A percentile compares a stretch with the other conserved stretches of the same genome.
phyloP scores from a whole-genome alignment of 2,888 invertebrate species.

The Orchesella flavescens region DNA sequence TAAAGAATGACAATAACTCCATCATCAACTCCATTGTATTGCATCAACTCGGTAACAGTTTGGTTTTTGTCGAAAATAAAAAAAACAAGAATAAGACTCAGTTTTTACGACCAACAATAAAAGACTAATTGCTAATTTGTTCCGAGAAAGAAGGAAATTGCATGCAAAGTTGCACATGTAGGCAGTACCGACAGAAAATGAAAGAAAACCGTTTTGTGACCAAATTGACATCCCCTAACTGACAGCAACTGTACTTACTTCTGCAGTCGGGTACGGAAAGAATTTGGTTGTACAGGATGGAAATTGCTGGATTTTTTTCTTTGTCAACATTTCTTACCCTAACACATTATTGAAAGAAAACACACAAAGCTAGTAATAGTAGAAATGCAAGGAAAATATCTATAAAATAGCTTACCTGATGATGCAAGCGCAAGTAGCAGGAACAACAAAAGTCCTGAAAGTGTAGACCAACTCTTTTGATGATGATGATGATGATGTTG shows the following conservation, averaged over 20 bases:
- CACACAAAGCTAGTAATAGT: too few relatives aligned
- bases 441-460: slow-evolving; percentile 8
- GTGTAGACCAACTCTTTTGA: slow-evolving; percentile 14
- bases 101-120: slow-evolving; percentile 32
- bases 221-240: neutral
- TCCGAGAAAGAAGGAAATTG: slow-evolving; percentile 15
- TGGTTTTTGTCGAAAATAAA: neutral
- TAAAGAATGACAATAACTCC: neutral
- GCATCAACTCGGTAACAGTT: neutral
- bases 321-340: neutral
- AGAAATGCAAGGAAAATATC: too few relatives aligned
- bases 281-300: neutral
- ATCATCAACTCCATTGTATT: neutral
- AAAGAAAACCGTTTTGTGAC: too few relatives aligned
- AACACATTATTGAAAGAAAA: too few relatives aligned
- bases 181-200: neutral
- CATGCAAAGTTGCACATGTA: neutral
- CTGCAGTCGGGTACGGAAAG: too few relatives aligned
- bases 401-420: slow-evolving; percentile 38
- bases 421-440: slow-evolving; percentile 23
- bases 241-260: too few relatives aligned
- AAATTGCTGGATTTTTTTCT: neutral
- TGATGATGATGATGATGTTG: neutral
- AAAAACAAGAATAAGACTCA: neutral
- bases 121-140: slow-evolving; percentile 38